Evolutionary conservation across 2,113 vertebrate genomes (phyloP), one percentile per base, ranked within the genome.

Genomic region (Illadopsis cleaveri): DNA sequence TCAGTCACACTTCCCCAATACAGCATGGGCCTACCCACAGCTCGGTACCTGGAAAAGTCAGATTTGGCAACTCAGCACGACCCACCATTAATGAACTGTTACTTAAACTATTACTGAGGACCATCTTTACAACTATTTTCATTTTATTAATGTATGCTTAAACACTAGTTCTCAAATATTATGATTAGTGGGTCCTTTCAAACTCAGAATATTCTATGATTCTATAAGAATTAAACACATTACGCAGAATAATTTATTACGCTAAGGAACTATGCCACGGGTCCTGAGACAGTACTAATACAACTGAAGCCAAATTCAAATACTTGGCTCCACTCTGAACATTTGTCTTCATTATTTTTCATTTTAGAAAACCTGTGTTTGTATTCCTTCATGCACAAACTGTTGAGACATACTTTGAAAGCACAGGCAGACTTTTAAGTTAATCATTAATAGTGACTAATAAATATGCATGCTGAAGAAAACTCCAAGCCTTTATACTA

Each of bases 211-310:
- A 69, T 61, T 82, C n/a, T 40, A 21, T 61, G 70, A 76, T 54
- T 68, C 54, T 42, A 37, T 35, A 69, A 84, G 69, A 95, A 53
- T 71, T 64, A 82, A 90, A 77, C 88, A 69, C 19, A 70, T 66
- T 70, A 84, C 44, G 47, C 27, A 58, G 35, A 94, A 68, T 47
- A 54, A 70, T 51, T 91, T 60, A 66, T 71, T 68, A 75, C 22
- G 25, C 42, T 68, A 68, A 68, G 12, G 42, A 94, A 56, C 9
- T 51, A 42, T 14, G 9, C 30, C 68, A 83, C 6, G 1, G 20
- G 66, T 93, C 56, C 61, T 44, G 33, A 85, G 50, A 87, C 28
- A 71, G 51, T 3, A 75, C 42, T 31, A 85, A 86, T 6, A 56
- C 19, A 91, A 72, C 33, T 5, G 0, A 83, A 92, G 44, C 27